Conservation (phyloP, 1,140 invertebrate genomes). For the Brachionus sp. region DNA sequence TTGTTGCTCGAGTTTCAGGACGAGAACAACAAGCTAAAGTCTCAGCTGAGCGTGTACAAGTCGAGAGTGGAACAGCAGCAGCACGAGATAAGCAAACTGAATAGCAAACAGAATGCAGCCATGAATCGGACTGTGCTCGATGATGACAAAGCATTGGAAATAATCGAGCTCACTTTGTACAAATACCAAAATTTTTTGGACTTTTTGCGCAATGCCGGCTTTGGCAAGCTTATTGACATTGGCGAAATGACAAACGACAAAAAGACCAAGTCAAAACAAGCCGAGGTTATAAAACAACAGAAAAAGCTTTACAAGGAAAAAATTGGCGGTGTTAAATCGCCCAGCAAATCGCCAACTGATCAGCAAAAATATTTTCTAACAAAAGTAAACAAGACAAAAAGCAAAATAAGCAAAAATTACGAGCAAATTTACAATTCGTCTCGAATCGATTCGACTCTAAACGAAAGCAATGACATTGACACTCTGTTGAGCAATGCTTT, state of each 20-base stretch:
- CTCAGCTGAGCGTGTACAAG: constrained; percentile 51
- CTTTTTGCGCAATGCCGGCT: constrained; percentile 56
- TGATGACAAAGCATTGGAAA: constrained; percentile 55
- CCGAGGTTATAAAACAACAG: background rate
- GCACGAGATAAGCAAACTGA: background rate
- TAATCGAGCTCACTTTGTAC: constrained; percentile 56
- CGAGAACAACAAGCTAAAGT: constrained; percentile 47
- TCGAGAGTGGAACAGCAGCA: constrained; percentile 48
- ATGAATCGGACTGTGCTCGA: constrained; percentile 49
- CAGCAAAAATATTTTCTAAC: constrained; percentile 6
- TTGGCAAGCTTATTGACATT: constrained; percentile 30
- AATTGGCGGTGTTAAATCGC: background rate
- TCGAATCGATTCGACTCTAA: background rate
- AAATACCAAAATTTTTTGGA: constrained; percentile 58
- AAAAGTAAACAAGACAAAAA: constrained; percentile 20
- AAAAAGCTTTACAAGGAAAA: background rate
- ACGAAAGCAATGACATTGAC: background rate
- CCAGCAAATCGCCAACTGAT: background rate
- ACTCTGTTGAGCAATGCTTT: constrained; percentile 17
- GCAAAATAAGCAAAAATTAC: background rate
- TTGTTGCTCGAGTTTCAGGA: constrained; percentile 10
- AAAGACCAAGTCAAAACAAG: background rate
- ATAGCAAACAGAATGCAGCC: constrained; percentile 43
- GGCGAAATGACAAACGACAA: constrained; percentile 11
- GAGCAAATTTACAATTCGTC: background rate